phyloP scores from a whole-genome alignment of 2,888 invertebrate species.

The Synanthedon formicaeformis region DNA sequence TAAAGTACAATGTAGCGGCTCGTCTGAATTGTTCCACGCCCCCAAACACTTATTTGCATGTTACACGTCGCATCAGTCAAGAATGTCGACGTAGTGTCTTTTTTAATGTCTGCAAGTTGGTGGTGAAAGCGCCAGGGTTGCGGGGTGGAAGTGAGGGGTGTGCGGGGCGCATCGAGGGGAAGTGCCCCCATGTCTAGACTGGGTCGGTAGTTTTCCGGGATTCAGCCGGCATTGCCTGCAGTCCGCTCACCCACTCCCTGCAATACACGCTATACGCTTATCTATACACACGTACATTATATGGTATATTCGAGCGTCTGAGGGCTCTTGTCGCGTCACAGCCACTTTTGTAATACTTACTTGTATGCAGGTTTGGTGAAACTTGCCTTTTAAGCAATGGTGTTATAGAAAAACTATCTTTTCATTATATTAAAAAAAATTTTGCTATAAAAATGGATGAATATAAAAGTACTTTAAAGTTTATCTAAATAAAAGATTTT shows the following conservation, averaged over 20 bases:
- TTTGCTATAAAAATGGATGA: too few relatives aligned
- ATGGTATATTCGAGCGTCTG: slow-evolving; percentile 36
- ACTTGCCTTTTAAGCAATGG: too few relatives aligned
- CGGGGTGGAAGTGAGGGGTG: slow-evolving; percentile 17
- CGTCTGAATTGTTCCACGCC: slow-evolving; percentile 38
- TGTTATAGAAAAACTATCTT: too few relatives aligned
- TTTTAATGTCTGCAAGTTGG: slow-evolving; percentile 59
- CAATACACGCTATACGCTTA: slow-evolving; percentile 43
- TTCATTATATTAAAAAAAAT: too few relatives aligned
- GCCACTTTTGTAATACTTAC: slow-evolving; percentile 47
- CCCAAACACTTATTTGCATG: slow-evolving; percentile 36
- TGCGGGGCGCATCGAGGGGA: slow-evolving; percentile 38
- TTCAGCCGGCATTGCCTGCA: slow-evolving; percentile 67
- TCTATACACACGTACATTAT: slow-evolving; percentile 15
- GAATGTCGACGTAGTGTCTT: slow-evolving; percentile 52
- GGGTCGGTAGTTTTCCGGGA: slow-evolving; percentile 72
- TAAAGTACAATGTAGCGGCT: slow-evolving; percentile 1
- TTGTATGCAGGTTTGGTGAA: slow-evolving; percentile 9
- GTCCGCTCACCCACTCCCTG: slow-evolving; percentile 66
- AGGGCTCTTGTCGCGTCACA: slow-evolving; percentile 58
- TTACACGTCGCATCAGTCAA: slow-evolving; percentile 48
- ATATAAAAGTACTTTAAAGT: too few relatives aligned
- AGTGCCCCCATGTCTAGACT: slow-evolving; percentile 71
- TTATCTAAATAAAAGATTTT: too few relatives aligned
- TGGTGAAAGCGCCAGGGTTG: slow-evolving; percentile 55